These are phyloP conservation scores for Astyanax mexicanus DNA, from an alignment of 2,797 vertebrate species.

Conservation along the genomic window DNA sequence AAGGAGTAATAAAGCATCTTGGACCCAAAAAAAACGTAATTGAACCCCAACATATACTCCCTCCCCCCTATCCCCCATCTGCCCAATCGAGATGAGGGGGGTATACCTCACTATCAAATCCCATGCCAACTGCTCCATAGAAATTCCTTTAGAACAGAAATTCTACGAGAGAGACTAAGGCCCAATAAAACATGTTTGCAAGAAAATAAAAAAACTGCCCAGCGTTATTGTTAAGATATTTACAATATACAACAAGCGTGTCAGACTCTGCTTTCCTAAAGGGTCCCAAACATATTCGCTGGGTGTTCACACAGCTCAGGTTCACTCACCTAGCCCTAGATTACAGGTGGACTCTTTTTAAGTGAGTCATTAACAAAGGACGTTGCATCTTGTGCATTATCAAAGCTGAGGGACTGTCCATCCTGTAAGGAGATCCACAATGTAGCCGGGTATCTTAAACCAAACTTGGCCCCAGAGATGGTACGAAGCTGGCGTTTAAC, in stretches of 20 bases:
- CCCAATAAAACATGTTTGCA: not conserved
- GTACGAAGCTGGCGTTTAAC: no score
- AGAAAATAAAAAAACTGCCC: not conserved
- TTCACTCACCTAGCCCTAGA: no score
- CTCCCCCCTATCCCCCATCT: not conserved
- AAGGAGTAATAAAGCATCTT: no score
- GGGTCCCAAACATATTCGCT: not conserved
- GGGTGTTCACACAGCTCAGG: not conserved
- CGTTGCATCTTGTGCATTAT: no score
- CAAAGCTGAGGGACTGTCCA: no score
- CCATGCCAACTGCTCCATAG: not conserved
- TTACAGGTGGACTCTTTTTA: no score
- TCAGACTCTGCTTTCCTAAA: no score
- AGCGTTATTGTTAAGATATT: not conserved
- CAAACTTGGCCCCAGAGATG: no score
- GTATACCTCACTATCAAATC: not conserved
- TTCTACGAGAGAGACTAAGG: not conserved
- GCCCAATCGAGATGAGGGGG: not conserved
- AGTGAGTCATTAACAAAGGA: no score
- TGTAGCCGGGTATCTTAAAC: no score
- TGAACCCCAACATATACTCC: not conserved
- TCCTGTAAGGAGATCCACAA: no score
- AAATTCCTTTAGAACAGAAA: not conserved
- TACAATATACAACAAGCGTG: no score
- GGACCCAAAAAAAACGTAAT: not conserved